Conservation (phyloP, 2,888 invertebrate genomes). For the Oligia latruncula region DNA sequence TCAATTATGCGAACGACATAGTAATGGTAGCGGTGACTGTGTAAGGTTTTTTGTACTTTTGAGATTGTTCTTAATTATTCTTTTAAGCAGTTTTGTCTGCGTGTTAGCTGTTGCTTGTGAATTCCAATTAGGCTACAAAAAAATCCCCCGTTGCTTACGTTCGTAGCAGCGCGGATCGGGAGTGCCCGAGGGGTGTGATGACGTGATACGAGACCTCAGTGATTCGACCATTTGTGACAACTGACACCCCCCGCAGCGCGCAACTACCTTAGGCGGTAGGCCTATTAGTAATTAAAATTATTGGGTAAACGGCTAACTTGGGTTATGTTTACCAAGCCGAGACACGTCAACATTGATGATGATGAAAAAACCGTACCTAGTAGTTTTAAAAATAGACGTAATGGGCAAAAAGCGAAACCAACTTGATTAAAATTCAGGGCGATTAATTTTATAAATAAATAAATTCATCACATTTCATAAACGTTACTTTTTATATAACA, state of each 20-base stretch:
- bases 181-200: too few species aligned
- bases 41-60: slow-evolving; percentile 57
- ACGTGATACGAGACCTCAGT: background rate
- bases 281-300: background rate
- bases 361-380: background rate
- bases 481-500: slow-evolving; percentile 8
- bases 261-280: background rate
- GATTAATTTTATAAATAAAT: slow-evolving; percentile 17
- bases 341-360: background rate
- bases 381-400: background rate
- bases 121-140: background rate
- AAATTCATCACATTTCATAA: slow-evolving; percentile 23
- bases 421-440: background rate
- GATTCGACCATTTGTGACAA: background rate
- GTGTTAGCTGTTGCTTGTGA: background rate
- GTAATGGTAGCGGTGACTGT: slow-evolving; percentile 63
- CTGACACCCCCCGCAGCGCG: background rate
- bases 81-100: slow-evolving; percentile 6
- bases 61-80: slow-evolving; percentile 41
- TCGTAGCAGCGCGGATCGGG: background rate
- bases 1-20: slow-evolving; percentile 70
- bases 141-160: background rate
- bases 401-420: background rate
- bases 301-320: background rate
- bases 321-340: background rate